phyloP scores from a whole-genome alignment of 2,888 invertebrate genomes.

The Cerceris rybyensis region DNA sequence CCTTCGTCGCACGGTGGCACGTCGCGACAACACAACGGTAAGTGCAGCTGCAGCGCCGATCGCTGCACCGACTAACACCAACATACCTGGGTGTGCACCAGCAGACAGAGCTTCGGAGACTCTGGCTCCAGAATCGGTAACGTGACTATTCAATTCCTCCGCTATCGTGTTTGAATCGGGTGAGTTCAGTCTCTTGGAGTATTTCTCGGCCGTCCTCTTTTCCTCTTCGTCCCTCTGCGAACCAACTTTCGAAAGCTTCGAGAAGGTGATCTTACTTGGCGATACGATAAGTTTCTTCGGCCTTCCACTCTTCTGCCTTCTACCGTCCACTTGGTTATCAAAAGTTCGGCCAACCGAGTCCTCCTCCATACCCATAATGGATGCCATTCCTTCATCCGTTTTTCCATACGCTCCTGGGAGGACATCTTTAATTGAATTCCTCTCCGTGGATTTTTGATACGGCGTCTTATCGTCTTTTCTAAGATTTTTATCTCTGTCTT shows the following conservation, averaged over 20 bases:
- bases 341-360: conserved; percentile 43
- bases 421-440: conserved; percentile 55
- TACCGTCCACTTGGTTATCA: conserved; percentile 58
- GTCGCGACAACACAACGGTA: conserved; percentile 81
- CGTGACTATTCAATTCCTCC: conserved; percentile 74
- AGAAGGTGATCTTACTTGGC: conserved; percentile 24
- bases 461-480: conserved; percentile 22
- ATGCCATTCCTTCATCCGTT: conserved; percentile 36
- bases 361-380: conserved; percentile 38
- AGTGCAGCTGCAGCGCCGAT: conserved; percentile 84
- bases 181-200: conserved; percentile 36
- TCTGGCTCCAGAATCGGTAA: conserved; percentile 73
- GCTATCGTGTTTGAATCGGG: conserved; percentile 71
- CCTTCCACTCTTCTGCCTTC: conserved; percentile 22
- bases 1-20: conserved; percentile 75
- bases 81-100: conserved; percentile 84
- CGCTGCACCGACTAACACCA: conserved; percentile 84
- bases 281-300: conserved; percentile 46
- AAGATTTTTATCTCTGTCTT: conserved; percentile 1
- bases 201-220: conserved; percentile 32
- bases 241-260: conserved; percentile 35
- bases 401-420: conserved; percentile 25
- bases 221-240: conserved; percentile 7
- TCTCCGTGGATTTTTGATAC: conserved; percentile 35
- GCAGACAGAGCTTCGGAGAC: conserved; percentile 70